Conservation (phyloP, 2,888 invertebrate species). For the Agrotis exclamationis region DNA sequence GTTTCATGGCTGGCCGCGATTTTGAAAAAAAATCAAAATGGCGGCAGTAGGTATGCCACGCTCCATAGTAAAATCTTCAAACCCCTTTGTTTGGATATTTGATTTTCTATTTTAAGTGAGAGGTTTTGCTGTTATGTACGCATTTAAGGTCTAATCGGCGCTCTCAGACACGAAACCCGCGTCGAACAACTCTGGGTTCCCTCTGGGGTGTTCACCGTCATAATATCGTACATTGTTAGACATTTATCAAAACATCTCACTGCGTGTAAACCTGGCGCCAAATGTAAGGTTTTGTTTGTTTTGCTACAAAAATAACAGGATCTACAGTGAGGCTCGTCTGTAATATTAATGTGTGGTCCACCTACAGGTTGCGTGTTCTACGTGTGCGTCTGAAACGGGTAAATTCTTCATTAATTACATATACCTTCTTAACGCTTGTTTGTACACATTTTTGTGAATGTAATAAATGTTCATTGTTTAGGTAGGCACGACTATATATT, state of each 20-base stretch:
- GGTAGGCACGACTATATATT: conserved; percentile 16
- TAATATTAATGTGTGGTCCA: conserved; percentile 70
- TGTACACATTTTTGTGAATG: conserved; percentile 57
- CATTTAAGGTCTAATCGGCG: conserved; percentile 38
- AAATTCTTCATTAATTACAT: conserved; percentile 67
- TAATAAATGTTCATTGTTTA: conserved; percentile 33
- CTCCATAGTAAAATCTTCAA: too few relatives aligned
- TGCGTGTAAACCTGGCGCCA: conserved; percentile 4
- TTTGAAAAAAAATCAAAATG: too few relatives aligned
- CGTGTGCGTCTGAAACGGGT: conserved; percentile 58
- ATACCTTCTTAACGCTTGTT: conserved; percentile 47
- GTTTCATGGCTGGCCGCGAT: too few relatives aligned
- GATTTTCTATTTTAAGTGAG: conserved; percentile 29
- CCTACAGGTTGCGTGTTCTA: conserved; percentile 67
- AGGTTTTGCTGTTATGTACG: conserved; percentile 42
- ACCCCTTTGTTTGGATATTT: conserved; percentile 29
- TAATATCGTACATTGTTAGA: conserved; percentile 35
- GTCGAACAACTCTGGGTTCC: conserved; percentile 9
- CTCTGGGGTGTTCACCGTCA: conserved; percentile 33
- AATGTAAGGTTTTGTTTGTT: conserved; percentile 37
- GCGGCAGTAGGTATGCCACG: too few relatives aligned
- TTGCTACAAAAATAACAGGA: conserved; percentile 45
- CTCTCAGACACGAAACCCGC: conserved; percentile 4
- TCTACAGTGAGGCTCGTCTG: conserved; percentile 18
- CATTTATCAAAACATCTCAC: conserved; percentile 37